Conservation (phyloP, 2,888 invertebrate genomes). For the Eudemis profundana region DNA sequence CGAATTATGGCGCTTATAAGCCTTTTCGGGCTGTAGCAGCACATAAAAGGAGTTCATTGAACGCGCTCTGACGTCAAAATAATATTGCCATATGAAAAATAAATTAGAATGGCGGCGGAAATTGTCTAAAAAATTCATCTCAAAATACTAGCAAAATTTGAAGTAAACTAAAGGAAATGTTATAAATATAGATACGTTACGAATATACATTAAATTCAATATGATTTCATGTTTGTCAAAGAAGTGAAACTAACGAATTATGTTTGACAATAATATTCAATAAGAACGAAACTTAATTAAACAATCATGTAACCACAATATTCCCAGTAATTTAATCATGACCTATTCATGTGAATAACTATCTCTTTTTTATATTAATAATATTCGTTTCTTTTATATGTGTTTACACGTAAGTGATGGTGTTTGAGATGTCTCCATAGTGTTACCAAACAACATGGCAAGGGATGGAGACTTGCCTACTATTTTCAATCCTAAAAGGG, state of each 20-base stretch:
- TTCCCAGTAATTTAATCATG: slow-evolving; percentile 34
- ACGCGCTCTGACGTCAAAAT: no score
- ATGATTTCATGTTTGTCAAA: slow-evolving; percentile 49
- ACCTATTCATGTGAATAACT: slow-evolving; percentile 37
- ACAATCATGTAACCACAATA: slow-evolving; percentile 40
- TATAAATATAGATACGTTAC: no score
- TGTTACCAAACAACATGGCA: slow-evolving; percentile 79
- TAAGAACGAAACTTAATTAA: slow-evolving; percentile 4
- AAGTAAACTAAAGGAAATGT: slow-evolving; percentile 11
- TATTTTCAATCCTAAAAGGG: slow-evolving; percentile 91
- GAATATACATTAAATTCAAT: no score
- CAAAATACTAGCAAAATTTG: slow-evolving; percentile 8
- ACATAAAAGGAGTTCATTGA: no score
- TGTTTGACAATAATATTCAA: slow-evolving; percentile 38
- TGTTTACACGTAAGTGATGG: slow-evolving; percentile 46
- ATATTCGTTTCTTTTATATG: slow-evolving; percentile 45
- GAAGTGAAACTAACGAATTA: slow-evolving; percentile 40
- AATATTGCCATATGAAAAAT: slow-evolving; percentile 31
- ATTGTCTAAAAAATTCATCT: slow-evolving; percentile 13
- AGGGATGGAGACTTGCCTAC: slow-evolving; percentile 92
- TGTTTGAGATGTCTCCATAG: slow-evolving; percentile 52
- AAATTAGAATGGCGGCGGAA: slow-evolving; percentile 37
- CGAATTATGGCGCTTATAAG: no score
- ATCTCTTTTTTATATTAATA: slow-evolving; percentile 35
- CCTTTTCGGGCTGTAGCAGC: no score